phyloP scores from a whole-genome alignment of 2,113 vertebrate genomes.

The Corythoichthys haematopterus region DNA sequence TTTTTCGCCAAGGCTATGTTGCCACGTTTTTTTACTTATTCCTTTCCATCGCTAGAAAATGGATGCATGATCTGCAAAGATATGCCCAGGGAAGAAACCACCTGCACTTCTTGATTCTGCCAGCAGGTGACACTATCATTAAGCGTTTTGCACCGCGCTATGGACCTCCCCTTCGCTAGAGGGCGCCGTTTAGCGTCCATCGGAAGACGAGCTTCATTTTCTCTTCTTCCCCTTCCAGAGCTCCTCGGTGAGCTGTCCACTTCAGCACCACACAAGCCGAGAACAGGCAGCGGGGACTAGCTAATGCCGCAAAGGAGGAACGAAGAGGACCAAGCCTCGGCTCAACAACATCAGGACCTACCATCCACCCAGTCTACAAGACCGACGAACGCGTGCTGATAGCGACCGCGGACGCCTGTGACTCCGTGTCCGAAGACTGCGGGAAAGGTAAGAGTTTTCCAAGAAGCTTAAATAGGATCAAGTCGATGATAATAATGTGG shows the following conservation, averaged over 20 bases:
- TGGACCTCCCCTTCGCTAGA: slow-evolving; percentile 48
- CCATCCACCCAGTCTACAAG: slow-evolving; percentile 22
- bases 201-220: background rate
- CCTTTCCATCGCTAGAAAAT: too few relatives aligned
- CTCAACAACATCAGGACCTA: slow-evolving; percentile 38
- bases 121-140: slow-evolving; percentile 39
- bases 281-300: slow-evolving; percentile 45
- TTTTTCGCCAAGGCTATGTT: too few relatives aligned
- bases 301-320: slow-evolving; percentile 34
- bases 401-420: slow-evolving; percentile 7
- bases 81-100: too few relatives aligned
- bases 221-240: slow-evolving; percentile 37
- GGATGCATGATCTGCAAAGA: too few relatives aligned
- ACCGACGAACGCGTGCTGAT: background rate
- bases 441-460: slow-evolving; percentile 51
- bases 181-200: slow-evolving; percentile 24
- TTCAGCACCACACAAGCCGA: slow-evolving; percentile 65
- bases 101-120: background rate
- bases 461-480: slow-evolving; percentile 30
- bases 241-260: slow-evolving; percentile 72
- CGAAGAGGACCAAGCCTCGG: slow-evolving; percentile 14
- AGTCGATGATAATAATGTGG: slow-evolving; percentile 32
- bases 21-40: too few relatives aligned
- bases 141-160: background rate
- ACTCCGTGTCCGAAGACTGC: slow-evolving; percentile 4